Conservation (phyloP, 64 coral and sea anemone genomes). For the Montipora capricornis region DNA sequence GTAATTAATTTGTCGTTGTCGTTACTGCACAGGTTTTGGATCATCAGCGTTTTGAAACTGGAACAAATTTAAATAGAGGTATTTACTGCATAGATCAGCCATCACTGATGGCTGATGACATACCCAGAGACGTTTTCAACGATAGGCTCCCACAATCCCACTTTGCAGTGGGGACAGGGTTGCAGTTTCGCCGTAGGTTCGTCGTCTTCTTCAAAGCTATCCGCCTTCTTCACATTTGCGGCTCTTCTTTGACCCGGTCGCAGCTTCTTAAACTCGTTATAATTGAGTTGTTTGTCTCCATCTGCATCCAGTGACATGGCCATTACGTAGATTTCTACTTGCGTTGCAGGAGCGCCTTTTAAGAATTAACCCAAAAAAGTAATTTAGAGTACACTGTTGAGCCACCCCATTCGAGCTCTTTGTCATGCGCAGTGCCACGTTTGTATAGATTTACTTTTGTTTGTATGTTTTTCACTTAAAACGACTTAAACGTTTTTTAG, state of each 20-base stretch:
- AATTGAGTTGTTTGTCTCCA: conserved; percentile 73
- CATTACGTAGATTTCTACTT: conserved; percentile 68
- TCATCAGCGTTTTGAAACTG: too few species aligned
- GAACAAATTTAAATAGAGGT: too few species aligned
- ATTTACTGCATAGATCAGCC: too few species aligned
- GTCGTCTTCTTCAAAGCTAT: conserved; percentile 1
- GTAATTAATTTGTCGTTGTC: too few species aligned
- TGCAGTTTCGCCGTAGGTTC: conserved; percentile 14
- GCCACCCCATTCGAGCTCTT: not conserved
- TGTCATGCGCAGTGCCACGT: not conserved
- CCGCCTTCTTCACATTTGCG: not conserved
- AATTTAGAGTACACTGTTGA: not conserved
- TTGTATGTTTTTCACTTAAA: too few species aligned
- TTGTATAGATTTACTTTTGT: too few species aligned
- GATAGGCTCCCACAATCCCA: conserved; percentile 61
- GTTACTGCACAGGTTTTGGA: too few species aligned
- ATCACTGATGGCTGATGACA: not conserved
- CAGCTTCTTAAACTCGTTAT: conserved; percentile 62
- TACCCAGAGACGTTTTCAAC: conserved; percentile 6
- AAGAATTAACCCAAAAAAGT: not conserved
- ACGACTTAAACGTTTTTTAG: too few species aligned
- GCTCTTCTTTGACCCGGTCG: not conserved
- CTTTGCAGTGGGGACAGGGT: conserved; percentile 54
- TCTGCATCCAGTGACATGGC: conserved; percentile 71
- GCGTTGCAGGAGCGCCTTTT: conserved; percentile 69